Conservation (phyloP, 2,888 invertebrate genomes). For the Digitonthophagus gazella region DNA sequence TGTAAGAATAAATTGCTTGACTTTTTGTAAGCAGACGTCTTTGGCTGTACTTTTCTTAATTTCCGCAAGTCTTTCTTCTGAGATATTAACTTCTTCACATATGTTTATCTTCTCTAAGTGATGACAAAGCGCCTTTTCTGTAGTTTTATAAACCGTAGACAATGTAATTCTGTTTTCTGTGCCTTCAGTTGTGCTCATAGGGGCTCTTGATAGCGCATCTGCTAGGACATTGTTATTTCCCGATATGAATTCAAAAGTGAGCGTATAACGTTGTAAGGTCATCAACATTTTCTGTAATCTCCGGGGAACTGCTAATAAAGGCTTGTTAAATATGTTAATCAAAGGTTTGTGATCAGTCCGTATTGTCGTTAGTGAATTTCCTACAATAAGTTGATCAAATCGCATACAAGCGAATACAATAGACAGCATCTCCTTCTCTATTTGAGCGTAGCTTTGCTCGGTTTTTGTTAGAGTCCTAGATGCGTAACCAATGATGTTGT, state of each 20-base stretch:
- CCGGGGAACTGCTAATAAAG: constrained; percentile 14
- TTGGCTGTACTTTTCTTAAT: neutral
- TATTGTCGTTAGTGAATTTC: constrained; percentile 27
- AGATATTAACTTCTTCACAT: neutral
- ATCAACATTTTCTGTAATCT: constrained; percentile 26
- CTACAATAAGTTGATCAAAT: constrained; percentile 32
- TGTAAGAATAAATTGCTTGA: neutral
- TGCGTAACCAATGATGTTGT: constrained; percentile 33
- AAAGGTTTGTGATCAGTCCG: constrained; percentile 33
- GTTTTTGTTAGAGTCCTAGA: constrained; percentile 27
- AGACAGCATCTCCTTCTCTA: constrained; percentile 29
- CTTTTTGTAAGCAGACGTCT: constrained; percentile 1
- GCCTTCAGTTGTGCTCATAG: too few relatives aligned
- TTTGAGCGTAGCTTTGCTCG: constrained; percentile 23
- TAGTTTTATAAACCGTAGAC: too few relatives aligned
- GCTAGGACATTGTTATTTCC: constrained; percentile 10
- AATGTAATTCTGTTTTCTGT: too few relatives aligned
- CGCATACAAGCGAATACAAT: constrained; percentile 28
- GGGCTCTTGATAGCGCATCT: constrained; percentile 21
- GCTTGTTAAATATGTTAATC: constrained; percentile 9
- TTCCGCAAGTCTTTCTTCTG: neutral
- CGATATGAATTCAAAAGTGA: constrained; percentile 17
- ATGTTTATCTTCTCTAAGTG: neutral
- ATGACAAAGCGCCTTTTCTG: neutral
- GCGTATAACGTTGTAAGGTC: constrained; percentile 21